Evolutionary conservation across 2,113 vertebrate species (phyloP), one percentile per base, ranked within the genome.

Genomic region (Tonatia bakeri): DNA sequence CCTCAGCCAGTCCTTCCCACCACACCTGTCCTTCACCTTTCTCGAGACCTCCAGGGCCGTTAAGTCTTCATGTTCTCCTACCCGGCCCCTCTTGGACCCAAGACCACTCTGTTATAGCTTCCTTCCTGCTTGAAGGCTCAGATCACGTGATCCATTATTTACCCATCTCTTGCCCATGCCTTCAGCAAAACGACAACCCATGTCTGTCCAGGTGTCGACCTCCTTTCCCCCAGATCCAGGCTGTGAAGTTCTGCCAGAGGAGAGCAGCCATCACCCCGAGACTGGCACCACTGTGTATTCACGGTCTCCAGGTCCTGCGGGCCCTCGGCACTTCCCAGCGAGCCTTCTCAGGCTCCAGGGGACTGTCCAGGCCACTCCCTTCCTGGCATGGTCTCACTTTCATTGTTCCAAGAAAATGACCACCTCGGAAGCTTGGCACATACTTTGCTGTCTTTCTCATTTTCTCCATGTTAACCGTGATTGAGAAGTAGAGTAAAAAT

Each of bases 391-490:
- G 69, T 26, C 59, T 84, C 73, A 19, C 0, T 69, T 38, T 19
- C 31, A 24, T 17, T 70, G 10, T n/a, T 47, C 67, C 6, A 61
- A 90, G 59, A 38, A 87, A 52, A 50, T 33, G 7, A 24, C 4
- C 22, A 4, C 11, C 4, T 54, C 5, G 11, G 22, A 36, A 0
- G 3, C 33, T 2, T 16, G 45, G 28, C 33, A 10, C 16, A 1
- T 47, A 59, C 61, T 73, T 91, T 40, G 24, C 26, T 52, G 65
- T 87, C 33, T 38, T 67, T 69, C 4, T 40, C 26, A 79, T 69
- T 77, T 36, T 54, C 10, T 77, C 73, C 4, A 0, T 83, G 16
- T 90, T 81, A 36, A 47, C 69, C 26, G 0, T 54, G 36, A 65
- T 17, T 7, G 67, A 50, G 36, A 95, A 80, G 50, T n/a, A 11